Conservation (phyloP, 2,797 vertebrate genomes). For the Holocentrus rufus region DNA sequence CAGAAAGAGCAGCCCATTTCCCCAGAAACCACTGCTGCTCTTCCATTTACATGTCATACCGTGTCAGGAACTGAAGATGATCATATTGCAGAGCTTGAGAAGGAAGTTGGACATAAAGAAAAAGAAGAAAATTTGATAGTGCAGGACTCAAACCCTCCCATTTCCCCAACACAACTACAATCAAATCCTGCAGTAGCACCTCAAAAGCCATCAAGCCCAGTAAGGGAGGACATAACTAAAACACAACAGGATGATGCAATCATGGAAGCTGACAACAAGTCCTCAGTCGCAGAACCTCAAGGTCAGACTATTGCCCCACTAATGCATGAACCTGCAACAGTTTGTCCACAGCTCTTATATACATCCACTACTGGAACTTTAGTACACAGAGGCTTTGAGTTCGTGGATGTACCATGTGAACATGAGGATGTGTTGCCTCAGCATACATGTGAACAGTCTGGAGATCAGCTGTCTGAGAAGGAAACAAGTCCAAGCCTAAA, state of each 20-base stretch:
- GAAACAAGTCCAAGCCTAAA: slow-evolving; percentile 59
- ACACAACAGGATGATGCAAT: slow-evolving; percentile 1
- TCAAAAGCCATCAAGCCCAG: not conserved
- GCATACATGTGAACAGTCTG: slow-evolving; percentile 40
- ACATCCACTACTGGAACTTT: slow-evolving; percentile 33
- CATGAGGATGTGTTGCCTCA: slow-evolving; percentile 37
- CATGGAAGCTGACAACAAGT: slow-evolving; percentile 6
- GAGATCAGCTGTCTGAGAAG: slow-evolving; percentile 53
- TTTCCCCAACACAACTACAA: slow-evolving; percentile 3
- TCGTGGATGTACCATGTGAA: slow-evolving; percentile 24
- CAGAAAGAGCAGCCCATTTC: slow-evolving; percentile 47
- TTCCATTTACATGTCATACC: slow-evolving; percentile 74
- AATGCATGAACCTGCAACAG: not conserved
- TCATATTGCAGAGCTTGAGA: slow-evolving; percentile 36
- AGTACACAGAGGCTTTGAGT: slow-evolving; percentile 10
- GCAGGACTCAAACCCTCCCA: slow-evolving; percentile 28
- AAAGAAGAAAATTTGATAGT: slow-evolving; percentile 23
- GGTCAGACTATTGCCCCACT: not conserved
- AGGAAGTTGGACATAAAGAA: slow-evolving; percentile 14
- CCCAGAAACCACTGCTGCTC: slow-evolving; percentile 38
- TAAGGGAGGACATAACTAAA: slow-evolving; percentile 31
- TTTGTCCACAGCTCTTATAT: slow-evolving; percentile 8
- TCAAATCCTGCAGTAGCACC: slow-evolving; percentile 16
- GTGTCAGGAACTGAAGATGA: slow-evolving; percentile 70
- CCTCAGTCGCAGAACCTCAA: not conserved